A percentile compares a stretch with the other conserved stretches of the same genome.
These are phyloP conservation scores for Fopius arisanus DNA, from an alignment of 1,140 invertebrate species.

Conservation along the genomic window DNA sequence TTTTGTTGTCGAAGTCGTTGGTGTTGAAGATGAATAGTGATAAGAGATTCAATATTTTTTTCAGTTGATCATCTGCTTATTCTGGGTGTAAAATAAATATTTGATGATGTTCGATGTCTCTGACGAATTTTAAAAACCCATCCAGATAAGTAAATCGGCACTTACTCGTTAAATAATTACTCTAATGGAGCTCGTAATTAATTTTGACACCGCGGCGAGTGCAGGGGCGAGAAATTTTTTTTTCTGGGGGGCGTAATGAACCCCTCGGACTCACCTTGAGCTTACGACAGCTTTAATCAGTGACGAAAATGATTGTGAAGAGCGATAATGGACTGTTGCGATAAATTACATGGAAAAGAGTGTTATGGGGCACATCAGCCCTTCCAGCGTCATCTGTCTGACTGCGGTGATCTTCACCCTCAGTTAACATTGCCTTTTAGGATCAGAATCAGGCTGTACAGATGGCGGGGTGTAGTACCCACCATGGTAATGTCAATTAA, in stretches of 20 bases:
- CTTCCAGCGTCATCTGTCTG: slow-evolving; percentile 48
- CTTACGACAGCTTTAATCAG: slow-evolving; percentile 46
- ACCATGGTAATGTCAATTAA: slow-evolving; percentile 40
- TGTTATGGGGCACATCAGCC: not conserved
- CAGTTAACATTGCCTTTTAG: not conserved
- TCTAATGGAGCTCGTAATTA: not conserved
- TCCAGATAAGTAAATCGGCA: no score
- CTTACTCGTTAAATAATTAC: not conserved
- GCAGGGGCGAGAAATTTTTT: not conserved
- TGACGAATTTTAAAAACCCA: no score
- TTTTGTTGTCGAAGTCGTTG: no score
- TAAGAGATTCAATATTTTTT: no score
- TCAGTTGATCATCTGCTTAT: no score
- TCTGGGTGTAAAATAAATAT: no score
- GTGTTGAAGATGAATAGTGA: no score
- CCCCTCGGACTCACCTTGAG: slow-evolving; percentile 11
- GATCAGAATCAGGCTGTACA: slow-evolving; percentile 3
- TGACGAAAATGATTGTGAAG: slow-evolving; percentile 46
- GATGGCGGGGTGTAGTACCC: not conserved
- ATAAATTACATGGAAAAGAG: slow-evolving; percentile 47
- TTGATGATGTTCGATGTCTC: no score
- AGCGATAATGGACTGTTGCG: slow-evolving; percentile 42
- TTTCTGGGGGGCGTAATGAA: not conserved
- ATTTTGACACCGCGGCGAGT: not conserved
- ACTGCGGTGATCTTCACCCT: not conserved